Evolutionary conservation across 2,888 invertebrate genomes (phyloP), one percentile per base, ranked within the genome.

Genomic region (Lutraria lutraria): DNA sequence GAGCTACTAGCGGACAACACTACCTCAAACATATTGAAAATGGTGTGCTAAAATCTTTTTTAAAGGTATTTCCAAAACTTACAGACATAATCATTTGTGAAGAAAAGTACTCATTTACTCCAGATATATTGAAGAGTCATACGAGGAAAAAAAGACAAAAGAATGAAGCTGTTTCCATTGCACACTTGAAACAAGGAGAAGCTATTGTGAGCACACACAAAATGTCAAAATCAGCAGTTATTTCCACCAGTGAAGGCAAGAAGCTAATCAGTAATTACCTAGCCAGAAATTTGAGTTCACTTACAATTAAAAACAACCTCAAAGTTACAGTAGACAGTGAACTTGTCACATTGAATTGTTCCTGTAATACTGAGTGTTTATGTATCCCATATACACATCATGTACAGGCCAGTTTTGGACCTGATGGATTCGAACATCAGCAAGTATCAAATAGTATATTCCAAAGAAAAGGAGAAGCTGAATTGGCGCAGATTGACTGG

Each of bases 101-200:
- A 54, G 92, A 90, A 63, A 92, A 90, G 60, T 92, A 92, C 80
- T 2, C 21, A 13, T 92, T 88, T 31, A 92, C 92, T n/a, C 92
- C 90, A 3, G 90, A 92, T 81, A 52, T 25, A 3, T 89, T 92
- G 19, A 88, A 92, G 52, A 76, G 80, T 15, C 82, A 63, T 56
- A 92, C 88, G 81, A 84, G 88, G 25, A 31, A 19, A 12, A 68
- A 89, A 31, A 53, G 87, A 54, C 56, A 76, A 19, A 80, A 87
- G 56, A 21, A 2, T 19, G 53, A n/a, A 81, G 8, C 52, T 10
- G 52, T 16, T 21, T 81, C 81, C 6, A 81, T 81, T 21, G 53
- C 53, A n/a, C 81, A 81, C 53, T 19, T 81, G 52, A 89, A 88
- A 53, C 8, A 34, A 0, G 88, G 54, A 8, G 43, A 60, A 0